A percentile compares a stretch with the other conserved stretches of the same genome.
These are phyloP conservation scores for Agapetus fuscipes DNA, from an alignment of 2,888 invertebrate genomes.

Conservation along the genomic window DNA sequence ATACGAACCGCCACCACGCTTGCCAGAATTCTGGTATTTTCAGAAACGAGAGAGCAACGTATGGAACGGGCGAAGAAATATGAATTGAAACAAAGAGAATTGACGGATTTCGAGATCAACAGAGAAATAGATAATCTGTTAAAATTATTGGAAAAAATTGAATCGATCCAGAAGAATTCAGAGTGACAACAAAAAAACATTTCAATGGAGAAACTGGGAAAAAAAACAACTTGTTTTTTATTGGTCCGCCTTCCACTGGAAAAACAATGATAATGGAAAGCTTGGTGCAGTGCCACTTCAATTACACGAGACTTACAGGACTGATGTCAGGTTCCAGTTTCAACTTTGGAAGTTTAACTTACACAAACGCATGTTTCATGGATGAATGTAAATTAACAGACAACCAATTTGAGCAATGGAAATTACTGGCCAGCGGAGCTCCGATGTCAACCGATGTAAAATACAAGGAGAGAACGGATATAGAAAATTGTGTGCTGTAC, in stretches of 20 bases:
- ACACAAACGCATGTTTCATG: constrained; percentile 11
- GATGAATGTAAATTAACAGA: constrained; percentile 14
- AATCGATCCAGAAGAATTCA: constrained; percentile 5
- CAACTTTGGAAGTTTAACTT: constrained; percentile 7
- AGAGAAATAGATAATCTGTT: background rate
- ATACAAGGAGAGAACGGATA: constrained; percentile 15
- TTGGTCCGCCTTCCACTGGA: constrained; percentile 6
- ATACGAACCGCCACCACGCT: too few relatives aligned
- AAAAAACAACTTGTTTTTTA: constrained; percentile 13
- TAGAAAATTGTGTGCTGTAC: too few relatives aligned
- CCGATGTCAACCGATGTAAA: constrained; percentile 18
- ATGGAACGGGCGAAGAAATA: too few relatives aligned
- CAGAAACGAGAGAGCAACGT: too few relatives aligned
- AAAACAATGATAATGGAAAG: constrained; percentile 11
- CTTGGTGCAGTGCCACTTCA: constrained; percentile 19
- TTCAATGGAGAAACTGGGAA: constrained; percentile 2
- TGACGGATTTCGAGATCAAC: background rate
- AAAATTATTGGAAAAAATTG: constrained; percentile 4
- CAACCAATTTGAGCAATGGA: too few relatives aligned
- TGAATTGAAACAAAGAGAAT: too few relatives aligned
- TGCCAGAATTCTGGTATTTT: too few relatives aligned
- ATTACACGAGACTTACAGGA: constrained; percentile 23
- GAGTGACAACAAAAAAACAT: constrained; percentile 2
- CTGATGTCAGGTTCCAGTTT: constrained; percentile 18
- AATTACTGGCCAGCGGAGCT: constrained; percentile 12